Conservation (phyloP, 2,888 invertebrate species). For the Acanthosepion lycidas region DNA sequence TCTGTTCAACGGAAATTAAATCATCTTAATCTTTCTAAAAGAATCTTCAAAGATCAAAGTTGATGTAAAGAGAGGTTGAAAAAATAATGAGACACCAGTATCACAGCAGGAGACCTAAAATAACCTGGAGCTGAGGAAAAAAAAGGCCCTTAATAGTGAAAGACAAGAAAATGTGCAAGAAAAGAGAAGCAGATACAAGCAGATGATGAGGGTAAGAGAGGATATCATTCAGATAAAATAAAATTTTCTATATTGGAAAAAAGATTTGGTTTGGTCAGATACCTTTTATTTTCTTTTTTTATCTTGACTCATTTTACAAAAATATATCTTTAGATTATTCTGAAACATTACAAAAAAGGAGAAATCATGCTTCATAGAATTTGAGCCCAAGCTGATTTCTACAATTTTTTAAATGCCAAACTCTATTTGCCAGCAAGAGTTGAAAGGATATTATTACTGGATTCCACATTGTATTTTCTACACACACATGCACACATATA, state of each 20-base stretch:
- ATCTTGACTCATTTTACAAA: not conserved
- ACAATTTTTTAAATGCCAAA: constrained; percentile 7
- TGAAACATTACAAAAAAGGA: not conserved
- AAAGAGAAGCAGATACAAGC: not conserved
- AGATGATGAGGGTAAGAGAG: not conserved
- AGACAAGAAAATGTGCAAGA: not conserved
- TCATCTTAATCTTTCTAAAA: not conserved
- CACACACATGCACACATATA: not conserved
- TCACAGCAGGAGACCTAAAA: not conserved
- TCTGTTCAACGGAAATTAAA: not conserved
- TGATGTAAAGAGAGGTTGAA: not conserved
- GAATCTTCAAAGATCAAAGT: not conserved
- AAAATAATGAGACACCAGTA: not conserved
- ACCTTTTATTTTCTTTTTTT: not conserved
- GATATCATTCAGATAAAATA: not conserved
- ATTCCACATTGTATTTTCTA: not conserved
- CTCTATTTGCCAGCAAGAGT: not conserved
- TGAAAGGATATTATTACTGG: not conserved
- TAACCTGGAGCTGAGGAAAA: not conserved
- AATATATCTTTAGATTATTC: not conserved
- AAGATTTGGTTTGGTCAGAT: not conserved
- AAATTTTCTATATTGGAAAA: not conserved
- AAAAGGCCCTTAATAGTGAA: not conserved
- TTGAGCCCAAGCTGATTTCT: not conserved
- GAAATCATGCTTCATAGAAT: not conserved